phyloP scores from a whole-genome alignment of 2,113 vertebrate genomes.

The Theropithecus gelada region DNA sequence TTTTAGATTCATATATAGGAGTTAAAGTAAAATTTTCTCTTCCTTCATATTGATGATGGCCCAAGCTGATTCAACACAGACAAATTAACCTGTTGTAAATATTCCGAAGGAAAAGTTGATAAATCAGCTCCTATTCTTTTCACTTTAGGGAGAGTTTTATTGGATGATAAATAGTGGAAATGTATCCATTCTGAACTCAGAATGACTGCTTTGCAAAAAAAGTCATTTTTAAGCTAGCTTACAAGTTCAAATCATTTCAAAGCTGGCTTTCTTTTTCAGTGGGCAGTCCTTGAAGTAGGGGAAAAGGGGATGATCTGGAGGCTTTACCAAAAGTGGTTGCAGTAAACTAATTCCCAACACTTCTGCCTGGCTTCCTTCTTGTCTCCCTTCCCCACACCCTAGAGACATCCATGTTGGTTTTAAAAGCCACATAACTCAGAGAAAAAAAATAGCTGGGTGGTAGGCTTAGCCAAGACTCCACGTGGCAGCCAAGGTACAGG shows the following conservation, averaged over 20 bases:
- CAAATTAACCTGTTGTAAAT: conserved; percentile 10
- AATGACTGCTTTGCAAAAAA: conserved; percentile 71
- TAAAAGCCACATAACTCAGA: neutral
- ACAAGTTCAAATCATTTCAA: conserved; percentile 70
- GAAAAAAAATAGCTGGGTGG: neutral
- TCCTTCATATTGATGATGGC: conserved; percentile 54
- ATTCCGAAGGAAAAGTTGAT: conserved; percentile 63
- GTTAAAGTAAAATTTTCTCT: conserved; percentile 46
- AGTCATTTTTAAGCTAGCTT: conserved; percentile 76
- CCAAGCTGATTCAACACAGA: conserved; percentile 55
- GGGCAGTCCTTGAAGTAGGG: neutral
- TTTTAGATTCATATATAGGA: conserved; percentile 1
- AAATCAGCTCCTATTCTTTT: conserved; percentile 56
- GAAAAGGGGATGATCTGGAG: neutral
- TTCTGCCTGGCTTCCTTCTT: neutral
- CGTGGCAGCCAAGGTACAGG: neutral
- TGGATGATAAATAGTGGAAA: conserved; percentile 76
- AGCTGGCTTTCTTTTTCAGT: conserved; percentile 68
- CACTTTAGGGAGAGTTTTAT: conserved; percentile 80
- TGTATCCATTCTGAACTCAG: conserved; percentile 75
- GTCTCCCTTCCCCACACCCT: neutral
- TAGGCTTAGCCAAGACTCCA: neutral
- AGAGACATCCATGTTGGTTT: neutral
- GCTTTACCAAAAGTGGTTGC: neutral
- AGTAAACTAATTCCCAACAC: neutral